Percentiles rank a stretch among this genome's conserved stretches.
Evolutionary conservation across 1,140 invertebrate species (phyloP).

Genomic region (Caerostris extrusa): DNA sequence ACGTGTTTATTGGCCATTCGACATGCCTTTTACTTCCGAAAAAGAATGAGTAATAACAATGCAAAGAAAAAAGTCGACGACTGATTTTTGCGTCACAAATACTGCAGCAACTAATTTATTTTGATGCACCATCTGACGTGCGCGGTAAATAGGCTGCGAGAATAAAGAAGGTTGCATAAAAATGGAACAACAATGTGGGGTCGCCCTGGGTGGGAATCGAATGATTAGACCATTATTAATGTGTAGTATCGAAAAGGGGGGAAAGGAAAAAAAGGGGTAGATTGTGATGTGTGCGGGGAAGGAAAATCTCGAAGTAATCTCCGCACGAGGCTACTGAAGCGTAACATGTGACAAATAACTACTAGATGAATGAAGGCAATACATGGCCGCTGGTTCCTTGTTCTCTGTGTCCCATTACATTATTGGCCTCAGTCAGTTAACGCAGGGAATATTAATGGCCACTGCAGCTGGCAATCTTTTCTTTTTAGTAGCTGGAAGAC

Average conservation of each 20-base stretch:
- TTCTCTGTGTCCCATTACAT: conserved; percentile 71
- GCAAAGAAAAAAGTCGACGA: not conserved
- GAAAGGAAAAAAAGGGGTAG: not conserved
- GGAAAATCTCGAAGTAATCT: conserved; percentile 66
- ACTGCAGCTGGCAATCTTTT: conserved; percentile 65
- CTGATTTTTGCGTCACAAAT: conserved; percentile 13
- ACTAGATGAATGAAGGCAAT: conserved; percentile 69
- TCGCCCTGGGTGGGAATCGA: conserved; percentile 41
- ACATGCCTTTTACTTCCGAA: conserved; percentile 2
- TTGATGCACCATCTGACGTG: conserved; percentile 53
- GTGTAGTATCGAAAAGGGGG: conserved; percentile 60
- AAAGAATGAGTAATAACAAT: not conserved
- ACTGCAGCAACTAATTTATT: conserved; percentile 36
- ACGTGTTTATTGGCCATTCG: conserved; percentile 34
- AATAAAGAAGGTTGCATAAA: conserved; percentile 41
- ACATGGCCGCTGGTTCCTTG: conserved; percentile 54
- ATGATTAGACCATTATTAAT: conserved; percentile 72
- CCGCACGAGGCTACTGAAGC: conserved; percentile 45
- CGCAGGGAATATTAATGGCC: conserved; percentile 71
- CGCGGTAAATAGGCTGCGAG: conserved; percentile 57
- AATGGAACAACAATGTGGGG: conserved; percentile 60
- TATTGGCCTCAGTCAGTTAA: conserved; percentile 74
- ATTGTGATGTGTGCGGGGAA: not conserved
- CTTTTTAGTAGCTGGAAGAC: conserved; percentile 49
- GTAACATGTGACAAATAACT: conserved; percentile 63